Evolutionary conservation across 2,888 invertebrate species (phyloP), one percentile per base, ranked within the genome.

Genomic region (Capitulum mitella): DNA sequence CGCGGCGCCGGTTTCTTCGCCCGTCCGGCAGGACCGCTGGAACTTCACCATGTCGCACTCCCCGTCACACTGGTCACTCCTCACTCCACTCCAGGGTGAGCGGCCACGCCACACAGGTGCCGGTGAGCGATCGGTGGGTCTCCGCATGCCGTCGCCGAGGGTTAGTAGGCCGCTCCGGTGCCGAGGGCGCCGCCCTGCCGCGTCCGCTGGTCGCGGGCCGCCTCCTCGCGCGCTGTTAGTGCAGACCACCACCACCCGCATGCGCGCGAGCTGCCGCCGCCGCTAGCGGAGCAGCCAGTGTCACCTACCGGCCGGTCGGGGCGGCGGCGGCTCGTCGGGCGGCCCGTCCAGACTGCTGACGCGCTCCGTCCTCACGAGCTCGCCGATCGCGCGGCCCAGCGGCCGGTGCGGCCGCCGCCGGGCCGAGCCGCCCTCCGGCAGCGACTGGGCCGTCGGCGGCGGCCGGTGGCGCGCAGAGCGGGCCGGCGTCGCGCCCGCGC

Each of bases 321-420:
- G 34, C 34, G 26, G 29, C n/a, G 29, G 37, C 37, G 70, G 32
- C 3, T 61, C 43, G 46, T 78, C 40, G 34, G 43, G 46, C 37
- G 40, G 54, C n/a, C 12, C 46, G 40, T 40, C 74, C 48, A 54
- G 37, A n/a, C 54, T 40, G 40, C 43, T 74, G 78, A 54, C 78
- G 40, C 54, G 40, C 29, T 19, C 78, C 8, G 74, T 46, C 10
- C 70, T 79, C 81, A 78, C 81, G 22, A 82, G 78, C 82, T 81
- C 80, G 81, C 80, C 61, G 80, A 80, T 16, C 82, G 81, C 64
- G 81, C 82, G 46, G 79, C 81, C 29, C 80, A 82, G 78, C 81
- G 81, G 58, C 81, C 82, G 51, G 77, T 79, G 80, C 77, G 79
- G 70, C 74, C 77, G 64, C 79, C 78, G 29, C 79, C 77, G 19